These are phyloP conservation scores for Anseranas semipalmata DNA, from an alignment of 2,113 vertebrate species.

Conservation along the genomic window DNA sequence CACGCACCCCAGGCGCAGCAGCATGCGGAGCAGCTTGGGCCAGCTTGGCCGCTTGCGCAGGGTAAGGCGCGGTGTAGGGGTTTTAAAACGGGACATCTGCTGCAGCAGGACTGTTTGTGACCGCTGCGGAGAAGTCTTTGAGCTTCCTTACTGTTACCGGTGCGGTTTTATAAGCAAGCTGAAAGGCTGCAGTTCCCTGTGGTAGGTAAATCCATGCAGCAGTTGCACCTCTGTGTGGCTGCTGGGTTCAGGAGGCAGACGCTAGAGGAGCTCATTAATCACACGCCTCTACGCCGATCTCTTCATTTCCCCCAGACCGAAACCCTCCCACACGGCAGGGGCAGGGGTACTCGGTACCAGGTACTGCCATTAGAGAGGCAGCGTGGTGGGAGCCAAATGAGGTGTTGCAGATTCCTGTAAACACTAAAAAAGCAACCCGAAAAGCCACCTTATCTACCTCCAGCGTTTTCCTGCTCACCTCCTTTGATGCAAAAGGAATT, in stretches of 20 bases:
- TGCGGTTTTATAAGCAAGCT: neutral
- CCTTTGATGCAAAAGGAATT: conserved; percentile 32
- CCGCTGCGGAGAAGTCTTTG: neutral
- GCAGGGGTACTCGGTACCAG: neutral
- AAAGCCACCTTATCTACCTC: neutral
- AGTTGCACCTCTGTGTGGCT: neutral
- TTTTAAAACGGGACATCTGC: neutral
- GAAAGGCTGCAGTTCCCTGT: neutral
- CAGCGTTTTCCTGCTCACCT: neutral
- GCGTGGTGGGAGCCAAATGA: neutral
- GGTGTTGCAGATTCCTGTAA: neutral
- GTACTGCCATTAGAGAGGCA: neutral
- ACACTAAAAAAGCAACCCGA: neutral
- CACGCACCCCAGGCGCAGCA: neutral
- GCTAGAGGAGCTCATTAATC: neutral
- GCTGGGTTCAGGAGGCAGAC: neutral
- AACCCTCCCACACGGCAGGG: neutral
- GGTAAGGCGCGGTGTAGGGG: neutral
- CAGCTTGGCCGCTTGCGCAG: rapidly evolving
- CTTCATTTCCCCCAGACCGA: neutral
- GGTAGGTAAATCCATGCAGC: neutral
- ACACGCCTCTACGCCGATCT: rapidly evolving
- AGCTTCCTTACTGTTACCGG: neutral
- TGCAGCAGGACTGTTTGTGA: neutral
- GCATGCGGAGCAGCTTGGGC: neutral